These are phyloP conservation scores for Zaprionus inermis DNA, from an alignment of 1,140 invertebrate species.

Conservation along the genomic window DNA sequence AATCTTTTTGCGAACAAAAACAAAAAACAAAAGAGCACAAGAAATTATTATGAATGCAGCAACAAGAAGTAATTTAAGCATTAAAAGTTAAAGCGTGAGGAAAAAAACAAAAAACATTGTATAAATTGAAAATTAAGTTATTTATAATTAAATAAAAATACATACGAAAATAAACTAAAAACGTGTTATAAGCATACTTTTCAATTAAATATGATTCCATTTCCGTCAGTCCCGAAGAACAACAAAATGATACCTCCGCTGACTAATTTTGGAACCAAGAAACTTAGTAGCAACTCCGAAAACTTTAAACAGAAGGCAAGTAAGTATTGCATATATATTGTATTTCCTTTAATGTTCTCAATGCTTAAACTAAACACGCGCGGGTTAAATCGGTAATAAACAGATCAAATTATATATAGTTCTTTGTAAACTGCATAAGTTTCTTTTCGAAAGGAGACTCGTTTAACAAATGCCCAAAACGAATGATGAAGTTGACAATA, in stretches of 20 bases:
- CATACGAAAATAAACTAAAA: constrained; percentile 68
- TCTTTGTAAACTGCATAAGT: constrained; percentile 19
- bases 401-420: constrained; percentile 39
- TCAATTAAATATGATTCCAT: background rate
- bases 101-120: constrained; percentile 55
- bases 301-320: background rate
- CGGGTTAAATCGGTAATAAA: constrained; percentile 48
- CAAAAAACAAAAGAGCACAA: constrained; percentile 58
- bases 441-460: constrained; percentile 30
- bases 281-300: background rate
- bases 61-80: constrained; percentile 62
- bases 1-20: constrained; percentile 25
- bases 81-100: constrained; percentile 59
- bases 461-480: constrained; percentile 44
- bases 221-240: no score
- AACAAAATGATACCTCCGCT: no score
- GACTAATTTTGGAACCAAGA: background rate
- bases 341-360: constrained; percentile 46
- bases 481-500: constrained; percentile 29
- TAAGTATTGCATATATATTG: constrained; percentile 50
- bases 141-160: constrained; percentile 83
- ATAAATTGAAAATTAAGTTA: constrained; percentile 80
- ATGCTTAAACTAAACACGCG: constrained; percentile 66
- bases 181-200: background rate
- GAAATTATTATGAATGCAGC: constrained; percentile 63